Percentiles rank a stretch among this genome's conserved stretches.
Conservation (phyloP, 2,888 invertebrate genomes). For the Blastobasis adustella region DNA sequence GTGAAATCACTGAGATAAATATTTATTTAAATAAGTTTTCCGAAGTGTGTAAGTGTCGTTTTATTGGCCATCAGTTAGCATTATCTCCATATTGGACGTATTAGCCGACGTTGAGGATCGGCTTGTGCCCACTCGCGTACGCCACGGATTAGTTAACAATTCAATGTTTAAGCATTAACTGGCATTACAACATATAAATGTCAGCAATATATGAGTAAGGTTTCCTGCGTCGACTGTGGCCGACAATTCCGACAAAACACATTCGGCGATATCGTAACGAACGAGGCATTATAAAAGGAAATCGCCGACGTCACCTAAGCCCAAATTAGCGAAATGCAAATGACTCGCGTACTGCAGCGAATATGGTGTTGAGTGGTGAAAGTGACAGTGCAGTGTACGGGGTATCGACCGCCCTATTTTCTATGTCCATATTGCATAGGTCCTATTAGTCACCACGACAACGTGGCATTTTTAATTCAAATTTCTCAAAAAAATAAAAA, state of each 20-base stretch:
- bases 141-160: not conserved
- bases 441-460: not conserved
- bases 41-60: not conserved
- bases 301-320: conserved; percentile 4
- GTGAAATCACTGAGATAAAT: too few species aligned
- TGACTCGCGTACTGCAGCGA: conserved; percentile 18
- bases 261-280: not conserved
- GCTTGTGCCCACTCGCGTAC: not conserved
- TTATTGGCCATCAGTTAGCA: conserved; percentile 2
- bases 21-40: too few species aligned
- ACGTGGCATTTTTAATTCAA: not conserved
- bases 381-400: conserved; percentile 24
- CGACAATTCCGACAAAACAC: not conserved
- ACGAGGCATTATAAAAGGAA: not conserved
- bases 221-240: not conserved
- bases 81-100: conserved; percentile 2
- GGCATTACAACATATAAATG: not conserved
- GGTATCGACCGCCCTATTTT: conserved; percentile 13
- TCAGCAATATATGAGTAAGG: not conserved
- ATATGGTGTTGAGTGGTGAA: conserved; percentile 28
- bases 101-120: not conserved
- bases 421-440: conserved; percentile 8
- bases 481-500: not conserved
- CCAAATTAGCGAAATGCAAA: conserved; percentile 9
- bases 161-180: not conserved